Evolutionary conservation across 2,113 vertebrate species (phyloP), one percentile per base, ranked within the genome.

Genomic region (Sphaerodactylus townsendi): DNA sequence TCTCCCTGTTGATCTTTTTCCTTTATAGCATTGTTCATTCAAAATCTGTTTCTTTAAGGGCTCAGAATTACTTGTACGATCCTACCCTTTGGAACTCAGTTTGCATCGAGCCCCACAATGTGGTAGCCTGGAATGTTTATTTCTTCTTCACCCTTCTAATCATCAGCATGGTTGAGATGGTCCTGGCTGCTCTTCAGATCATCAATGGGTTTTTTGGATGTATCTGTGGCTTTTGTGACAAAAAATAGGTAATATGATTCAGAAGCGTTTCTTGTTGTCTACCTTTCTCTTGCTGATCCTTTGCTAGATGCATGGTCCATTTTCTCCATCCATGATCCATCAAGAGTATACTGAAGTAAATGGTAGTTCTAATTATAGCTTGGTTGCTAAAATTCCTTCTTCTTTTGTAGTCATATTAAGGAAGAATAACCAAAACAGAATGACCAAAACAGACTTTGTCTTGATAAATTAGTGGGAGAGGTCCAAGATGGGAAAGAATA

Each of bases 81-180:
- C 83, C 0, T 8, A 82, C 35, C 0, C 66, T 90, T 39, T 96
- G 96, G 96, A 95, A 41, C 82, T 81, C 89, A 1, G 41, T 86
- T 90, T 97, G 96, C 90, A 89, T 96, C 79, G 95, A 97, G 85
- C 96, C 96, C 0, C 86, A 74, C 13, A 90, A 93, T 1, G 35
- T 96, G 0, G 95, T 96, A 1, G 1, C 84, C 62, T 97, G 96
- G 96, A 95, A 96, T 0, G 48, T 95, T 0, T 41, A 53, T 64
- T 91, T 96, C n/a, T 97, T 96, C 90, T 94, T 88, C 0, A 1
- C 85, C 1, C 93, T 96, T 37, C 84, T 96, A 85, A 90, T 95
- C 7, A 0, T 92, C 92, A 96, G 92, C 0, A 30, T 84, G 0
- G 28, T 95, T 0, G 95, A 97, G 90, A 93, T 96, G 86, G 53